Conservation (phyloP, 2,888 invertebrate species). For the Xestoiulus laeticollis region DNA sequence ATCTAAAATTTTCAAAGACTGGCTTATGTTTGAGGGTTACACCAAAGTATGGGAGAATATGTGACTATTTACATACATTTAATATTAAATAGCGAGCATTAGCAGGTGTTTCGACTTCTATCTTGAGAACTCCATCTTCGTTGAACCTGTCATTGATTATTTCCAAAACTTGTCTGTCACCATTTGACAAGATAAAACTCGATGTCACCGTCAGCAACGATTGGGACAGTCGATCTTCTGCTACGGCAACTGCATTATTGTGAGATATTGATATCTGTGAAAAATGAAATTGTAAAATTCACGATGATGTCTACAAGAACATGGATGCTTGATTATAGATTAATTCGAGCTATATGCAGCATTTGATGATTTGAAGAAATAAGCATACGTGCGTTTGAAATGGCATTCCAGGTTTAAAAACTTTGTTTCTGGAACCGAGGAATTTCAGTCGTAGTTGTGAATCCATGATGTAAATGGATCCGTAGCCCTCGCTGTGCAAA, state of each 20-base stretch:
- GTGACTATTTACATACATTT: constrained; percentile 49
- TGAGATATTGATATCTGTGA: constrained; percentile 73
- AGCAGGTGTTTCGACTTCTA: constrained; percentile 57
- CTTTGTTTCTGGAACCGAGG: constrained; percentile 51
- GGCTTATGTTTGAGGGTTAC: no score
- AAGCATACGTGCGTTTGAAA: constrained; percentile 53
- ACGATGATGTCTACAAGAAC: neutral
- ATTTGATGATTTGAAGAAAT: neutral
- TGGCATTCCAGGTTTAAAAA: constrained; percentile 56
- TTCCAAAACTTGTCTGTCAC: constrained; percentile 36
- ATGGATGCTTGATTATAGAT: no score
- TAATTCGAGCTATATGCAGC: no score
- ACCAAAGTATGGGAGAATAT: no score
- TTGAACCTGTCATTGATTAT: constrained; percentile 49
- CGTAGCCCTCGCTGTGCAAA: constrained; percentile 54
- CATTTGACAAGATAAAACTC: constrained; percentile 15
- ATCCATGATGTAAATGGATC: constrained; percentile 53
- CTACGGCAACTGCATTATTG: constrained; percentile 86
- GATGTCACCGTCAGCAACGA: constrained; percentile 49
- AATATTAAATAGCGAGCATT: constrained; percentile 54
- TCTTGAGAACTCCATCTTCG: constrained; percentile 59
- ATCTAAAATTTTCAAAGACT: no score
- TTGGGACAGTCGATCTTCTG: constrained; percentile 69
- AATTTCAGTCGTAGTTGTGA: constrained; percentile 52
- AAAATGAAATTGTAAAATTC: neutral